phyloP scores from a whole-genome alignment of 2,888 invertebrate genomes.

The Drosophila phalerata region DNA sequence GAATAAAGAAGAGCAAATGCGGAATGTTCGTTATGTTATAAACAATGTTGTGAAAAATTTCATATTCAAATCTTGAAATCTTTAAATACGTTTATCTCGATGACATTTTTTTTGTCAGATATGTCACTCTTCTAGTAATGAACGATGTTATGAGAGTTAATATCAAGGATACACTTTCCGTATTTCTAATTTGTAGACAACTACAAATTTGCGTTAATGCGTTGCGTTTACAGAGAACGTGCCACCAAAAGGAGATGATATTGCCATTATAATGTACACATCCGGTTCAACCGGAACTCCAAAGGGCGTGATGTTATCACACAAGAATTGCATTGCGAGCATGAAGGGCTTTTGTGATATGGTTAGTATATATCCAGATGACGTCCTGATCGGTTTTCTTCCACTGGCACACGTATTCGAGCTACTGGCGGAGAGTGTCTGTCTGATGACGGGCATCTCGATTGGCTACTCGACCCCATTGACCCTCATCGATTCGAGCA shows the following conservation, averaged over 20 bases:
- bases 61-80: too few species aligned
- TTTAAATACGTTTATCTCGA: too few species aligned
- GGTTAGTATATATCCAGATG: slow-evolving; percentile 87
- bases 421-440: slow-evolving; percentile 94
- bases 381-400: slow-evolving; percentile 94
- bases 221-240: background rate
- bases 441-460: slow-evolving; percentile 93
- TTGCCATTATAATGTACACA: slow-evolving; percentile 99
- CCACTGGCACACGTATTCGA: slow-evolving; percentile 99
- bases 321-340: slow-evolving; percentile 92
- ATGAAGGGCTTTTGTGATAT: slow-evolving; percentile 92
- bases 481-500: slow-evolving; percentile 96
- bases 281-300: slow-evolving; percentile 98
- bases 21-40: too few species aligned
- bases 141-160: too few species aligned
- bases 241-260: slow-evolving; percentile 70
- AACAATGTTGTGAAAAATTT: too few species aligned
- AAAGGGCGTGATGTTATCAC: slow-evolving; percentile 94
- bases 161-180: too few species aligned
- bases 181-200: background rate
- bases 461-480: slow-evolving; percentile 98
- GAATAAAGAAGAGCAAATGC: too few species aligned
- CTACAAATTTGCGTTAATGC: background rate
- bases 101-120: too few species aligned
- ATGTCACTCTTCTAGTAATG: too few species aligned